phyloP scores from a whole-genome alignment of 1,140 invertebrate genomes.

The Anoplophora glabripennis region DNA sequence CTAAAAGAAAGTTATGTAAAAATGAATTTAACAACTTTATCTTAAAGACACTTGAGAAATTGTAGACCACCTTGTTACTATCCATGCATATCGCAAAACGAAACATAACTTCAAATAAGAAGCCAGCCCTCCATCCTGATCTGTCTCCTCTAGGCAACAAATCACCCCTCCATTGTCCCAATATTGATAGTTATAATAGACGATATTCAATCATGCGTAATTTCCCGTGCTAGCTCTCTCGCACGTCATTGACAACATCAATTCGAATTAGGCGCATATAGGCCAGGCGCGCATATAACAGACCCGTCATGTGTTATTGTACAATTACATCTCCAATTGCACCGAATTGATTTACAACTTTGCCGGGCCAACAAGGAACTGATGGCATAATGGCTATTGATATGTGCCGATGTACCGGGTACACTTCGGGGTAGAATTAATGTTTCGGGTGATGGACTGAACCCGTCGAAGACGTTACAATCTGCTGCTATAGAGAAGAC shows the following conservation, averaged over 20 bases:
- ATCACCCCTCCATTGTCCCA: background rate
- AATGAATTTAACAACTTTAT: no score
- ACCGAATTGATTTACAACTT: conserved; percentile 36
- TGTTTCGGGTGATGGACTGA: background rate
- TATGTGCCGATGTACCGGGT: conserved; percentile 17
- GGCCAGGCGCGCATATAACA: conserved; percentile 21
- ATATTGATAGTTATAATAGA: conserved; percentile 9
- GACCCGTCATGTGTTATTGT: conserved; percentile 35
- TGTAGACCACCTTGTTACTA: no score
- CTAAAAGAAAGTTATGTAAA: no score
- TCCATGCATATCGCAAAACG: no score
- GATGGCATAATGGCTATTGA: conserved; percentile 28
- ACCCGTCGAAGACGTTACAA: no score
- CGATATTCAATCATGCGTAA: conserved; percentile 12
- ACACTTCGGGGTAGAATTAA: conserved; percentile 1
- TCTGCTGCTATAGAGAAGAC: no score
- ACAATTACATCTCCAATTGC: conserved; percentile 40
- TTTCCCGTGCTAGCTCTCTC: conserved; percentile 4
- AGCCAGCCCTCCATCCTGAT: no score
- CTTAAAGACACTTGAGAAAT: no score
- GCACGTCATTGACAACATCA: conserved; percentile 36
- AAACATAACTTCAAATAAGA: no score
- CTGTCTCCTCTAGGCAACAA: background rate
- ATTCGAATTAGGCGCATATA: conserved; percentile 30
- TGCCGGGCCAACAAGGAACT: conserved; percentile 12